phyloP scores from a whole-genome alignment of 2,113 vertebrate genomes.

The Gasterosteus aculeatus region DNA sequence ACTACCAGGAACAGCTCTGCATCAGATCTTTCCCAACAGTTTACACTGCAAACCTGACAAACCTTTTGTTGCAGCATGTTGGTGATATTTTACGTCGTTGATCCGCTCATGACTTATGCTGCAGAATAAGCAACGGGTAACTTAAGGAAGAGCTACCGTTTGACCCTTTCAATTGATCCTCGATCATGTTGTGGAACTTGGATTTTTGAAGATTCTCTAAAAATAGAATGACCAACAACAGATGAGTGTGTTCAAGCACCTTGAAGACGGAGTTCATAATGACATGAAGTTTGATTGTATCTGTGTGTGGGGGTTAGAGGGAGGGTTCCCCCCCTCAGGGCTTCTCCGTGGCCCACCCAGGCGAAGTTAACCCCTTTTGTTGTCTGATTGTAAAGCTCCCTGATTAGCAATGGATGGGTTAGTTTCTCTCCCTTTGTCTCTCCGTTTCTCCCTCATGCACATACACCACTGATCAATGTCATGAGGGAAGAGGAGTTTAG shows the following conservation, averaged over 20 bases:
- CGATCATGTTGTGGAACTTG: neutral
- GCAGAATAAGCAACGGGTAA: neutral
- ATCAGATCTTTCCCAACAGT: neutral
- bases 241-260: neutral
- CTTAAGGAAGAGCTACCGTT: neutral
- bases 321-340: slow-evolving; percentile 43
- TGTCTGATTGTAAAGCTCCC: slow-evolving; percentile 78
- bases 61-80: neutral
- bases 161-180: neutral
- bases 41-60: neutral
- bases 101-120: no score
- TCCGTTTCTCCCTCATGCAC: slow-evolving; percentile 43
- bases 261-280: neutral
- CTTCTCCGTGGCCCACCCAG: slow-evolving; percentile 76
- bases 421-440: slow-evolving; percentile 64
- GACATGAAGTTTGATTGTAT: neutral
- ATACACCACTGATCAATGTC: slow-evolving; percentile 52
- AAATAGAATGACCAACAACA: neutral
- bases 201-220: neutral
- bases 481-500: slow-evolving; percentile 30
- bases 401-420: slow-evolving; percentile 75
- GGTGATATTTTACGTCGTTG: neutral
- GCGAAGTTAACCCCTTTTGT: slow-evolving; percentile 81
- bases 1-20: neutral
- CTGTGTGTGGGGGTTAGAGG: neutral